Percentiles rank a stretch among this genome's conserved stretches.
These are phyloP conservation scores for Astatoreochromis straeleni DNA, from an alignment of 2,113 vertebrate species.

Conservation along the genomic window DNA sequence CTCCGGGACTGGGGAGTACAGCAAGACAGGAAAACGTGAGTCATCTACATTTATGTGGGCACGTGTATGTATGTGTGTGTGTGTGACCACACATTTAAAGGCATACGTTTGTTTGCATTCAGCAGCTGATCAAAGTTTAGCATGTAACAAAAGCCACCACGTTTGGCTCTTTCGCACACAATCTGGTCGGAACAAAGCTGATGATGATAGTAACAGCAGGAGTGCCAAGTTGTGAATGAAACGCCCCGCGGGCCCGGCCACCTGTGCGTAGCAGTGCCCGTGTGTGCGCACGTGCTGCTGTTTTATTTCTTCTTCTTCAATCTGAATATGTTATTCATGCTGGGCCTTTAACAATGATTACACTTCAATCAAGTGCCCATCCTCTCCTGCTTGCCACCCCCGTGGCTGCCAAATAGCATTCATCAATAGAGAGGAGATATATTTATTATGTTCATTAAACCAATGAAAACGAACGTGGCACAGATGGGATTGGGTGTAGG, in stretches of 20 bases:
- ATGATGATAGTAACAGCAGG: conserved; percentile 57
- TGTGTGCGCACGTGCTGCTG: not conserved
- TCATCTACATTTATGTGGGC: not conserved
- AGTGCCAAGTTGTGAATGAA: conserved; percentile 64
- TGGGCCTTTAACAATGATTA: conserved; percentile 66
- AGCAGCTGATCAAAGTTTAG: conserved; percentile 42
- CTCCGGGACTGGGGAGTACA: not conserved
- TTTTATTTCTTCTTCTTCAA: conserved; percentile 20
- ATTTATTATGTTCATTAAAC: conserved; percentile 71
- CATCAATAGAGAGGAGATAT: conserved; percentile 59
- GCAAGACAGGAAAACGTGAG: conserved; percentile 37
- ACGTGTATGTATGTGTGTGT: not conserved
- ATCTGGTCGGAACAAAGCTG: conserved; percentile 49
- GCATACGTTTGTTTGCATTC: conserved; percentile 25
- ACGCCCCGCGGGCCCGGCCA: conserved; percentile 58
- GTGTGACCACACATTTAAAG: not conserved
- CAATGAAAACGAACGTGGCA: conserved; percentile 64
- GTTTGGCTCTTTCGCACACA: conserved; percentile 38
- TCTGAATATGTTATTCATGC: conserved; percentile 60
- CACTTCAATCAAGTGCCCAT: conserved; percentile 62
- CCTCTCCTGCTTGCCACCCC: conserved; percentile 53
- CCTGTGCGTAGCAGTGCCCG: conserved; percentile 32
- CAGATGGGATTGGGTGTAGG: conserved; percentile 52
- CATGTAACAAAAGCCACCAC: conserved; percentile 34
- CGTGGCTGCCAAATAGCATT: conserved; percentile 60